Base-by-base conservation (phyloP, 2,113 vertebrate genomes). In the Indicator indicator region DNA sequence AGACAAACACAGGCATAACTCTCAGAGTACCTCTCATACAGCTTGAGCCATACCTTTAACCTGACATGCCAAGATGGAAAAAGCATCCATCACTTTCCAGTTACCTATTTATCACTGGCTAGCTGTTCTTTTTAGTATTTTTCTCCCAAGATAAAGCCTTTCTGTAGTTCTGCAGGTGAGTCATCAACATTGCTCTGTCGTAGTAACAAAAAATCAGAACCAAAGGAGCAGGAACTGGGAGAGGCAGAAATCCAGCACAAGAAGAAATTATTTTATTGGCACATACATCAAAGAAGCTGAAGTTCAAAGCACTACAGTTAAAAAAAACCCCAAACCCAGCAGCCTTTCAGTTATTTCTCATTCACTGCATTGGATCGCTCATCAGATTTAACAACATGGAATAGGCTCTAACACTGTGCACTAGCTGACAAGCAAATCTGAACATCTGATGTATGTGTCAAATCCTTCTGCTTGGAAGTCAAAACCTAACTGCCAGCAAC, bases 211-310 rank as follows among this genome's bases (percentile, higher is more conserved):
- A 23, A 50, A 28, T 23, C 16, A 70, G 16, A 87, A 64, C 10
- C 3, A 3, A 86, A 86, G 40, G 32, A 89, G 55, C 28, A 33
- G 56, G 48, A 84, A 46, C 14, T 68, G 63, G 65, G 40, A 73
- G 65, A 92, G 44, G 84, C 52, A 95, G 88, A 93, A 71, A 90
- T 11, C 4, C 9, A 23, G 82, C 93, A 93, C 17, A 62, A 84
- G 72, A 97, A 95, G 54, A 96, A 97, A 94, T 71, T 83, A 86
- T 93, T 94, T 64, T 77, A 94, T 67, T 96, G 84, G 92, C 82
- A 94, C 3, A 50, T 84, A 96, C 83, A 95, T 94, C 81, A 91
- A 84, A 94, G 88, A 54, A 88, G 28, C 27, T 83, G 5, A 83
- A 86, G 93, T 74, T 82, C 89, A 90, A 91, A 96, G 93, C 55